Evolutionary conservation across 2,888 invertebrate genomes (phyloP), one percentile per base, ranked within the genome.

Genomic region (Neocrepidodera transversa): DNA sequence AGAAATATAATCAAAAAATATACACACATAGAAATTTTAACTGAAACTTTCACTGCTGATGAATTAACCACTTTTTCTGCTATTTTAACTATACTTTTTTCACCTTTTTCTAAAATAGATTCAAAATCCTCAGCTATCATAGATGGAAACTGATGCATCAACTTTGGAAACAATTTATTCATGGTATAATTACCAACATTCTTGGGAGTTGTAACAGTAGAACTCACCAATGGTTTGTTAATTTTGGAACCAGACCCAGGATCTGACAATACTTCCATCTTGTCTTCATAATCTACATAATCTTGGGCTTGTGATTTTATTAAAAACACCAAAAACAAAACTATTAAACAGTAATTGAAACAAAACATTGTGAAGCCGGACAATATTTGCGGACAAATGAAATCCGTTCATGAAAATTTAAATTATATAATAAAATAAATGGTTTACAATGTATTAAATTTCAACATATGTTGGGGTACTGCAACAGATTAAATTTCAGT

Each of bases 191-290:
- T 42, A 6, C 4, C 1, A 13, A 38, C 2, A 5, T 40, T 10
- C 8, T 40, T 40, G 6, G 2, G 8, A 7, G 10, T 13, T n/a
- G 40, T 20, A 14, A 2, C 11, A 2, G 10, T 35, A 8, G 11
- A 8, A 8, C 10, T 35, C 6, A 28, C 28, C 23, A 6, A 6
- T 23, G 42, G 8, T 16, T 42, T 42, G n/a, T n/a, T n/a, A n/a
- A n/a, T n/a, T n/a, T n/a, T n/a, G n/a, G n/a, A n/a, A 13, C 20
- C 11, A 18, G 42, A 23, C 5, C 20, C 42, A 11, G 23, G 42
- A 16, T 42, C 42, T 10, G 42, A 42, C n/a, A 42, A 20, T n/a
- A 11, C 42, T 42, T 42, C 42, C 42, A 42, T 42, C 11, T 42
- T 20, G 6, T 42, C 20, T 2, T 8, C 4, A n/a, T 42, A 17